Base-by-base conservation (phyloP, 2,888 invertebrate genomes). In the Bedellia somnulentella region DNA sequence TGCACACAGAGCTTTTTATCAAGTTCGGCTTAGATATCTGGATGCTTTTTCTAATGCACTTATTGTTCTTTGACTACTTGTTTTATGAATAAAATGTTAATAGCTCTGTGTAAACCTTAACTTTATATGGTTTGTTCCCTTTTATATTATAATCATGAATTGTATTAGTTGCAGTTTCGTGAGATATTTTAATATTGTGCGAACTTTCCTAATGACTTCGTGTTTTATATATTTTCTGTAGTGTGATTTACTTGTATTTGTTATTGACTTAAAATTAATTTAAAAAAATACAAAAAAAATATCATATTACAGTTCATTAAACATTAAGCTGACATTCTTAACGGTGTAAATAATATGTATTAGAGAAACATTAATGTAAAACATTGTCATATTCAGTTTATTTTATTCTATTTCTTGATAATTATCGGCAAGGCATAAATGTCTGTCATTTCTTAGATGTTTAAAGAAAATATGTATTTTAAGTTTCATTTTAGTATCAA, bases 191-290 rank as follows among this genome's bases (percentile, higher is more conserved):
- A 52, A 52, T 54, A 52, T 52, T 52, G 42, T 56, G 57, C 57
- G 57, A 52, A 52, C 51, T 57, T 66, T 63, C 58, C 61, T 63
- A 60, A 44, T 51, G 62, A 52, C 51, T 66, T 66, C 66, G 64
- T 70, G 64, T 71, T 71, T 61, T 60, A 55, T 67, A 63, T 63
- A 55, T 66, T 58, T 62, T 64, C 59, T 63, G 64, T 71, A 71
- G 70, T 63, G 70, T 68, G 64, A 52, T 68, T 64, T 63, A 67
- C 56, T 63, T 68, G 61, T 59, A 60, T 70, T 71, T 68, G 56
- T 67, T 53, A 60, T 60, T 30, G 10, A 59, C 52, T 56, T 57
- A 66, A 68, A 67, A 64, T 46, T n/a, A n/a, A n/a, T n/a, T 49
- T 58, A 62, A 61, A 59, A 52, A 35, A 50, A 41, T 38, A 49